Conservation (phyloP, 64 coral and sea anemone species). For the Stichodactyla mertensii region DNA sequence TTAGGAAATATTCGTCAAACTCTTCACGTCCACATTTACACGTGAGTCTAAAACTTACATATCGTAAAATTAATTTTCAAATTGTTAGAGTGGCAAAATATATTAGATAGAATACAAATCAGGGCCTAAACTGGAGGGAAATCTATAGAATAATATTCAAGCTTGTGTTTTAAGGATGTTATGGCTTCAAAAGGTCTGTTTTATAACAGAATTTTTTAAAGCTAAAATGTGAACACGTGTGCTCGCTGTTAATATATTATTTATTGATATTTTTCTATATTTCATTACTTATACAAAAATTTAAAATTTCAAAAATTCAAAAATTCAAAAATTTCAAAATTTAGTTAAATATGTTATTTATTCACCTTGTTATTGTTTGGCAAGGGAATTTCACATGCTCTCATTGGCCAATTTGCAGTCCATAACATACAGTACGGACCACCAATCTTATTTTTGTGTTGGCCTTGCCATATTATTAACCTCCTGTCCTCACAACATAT, state of each 20-base stretch:
- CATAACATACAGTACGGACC: too few species aligned
- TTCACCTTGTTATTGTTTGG: too few species aligned
- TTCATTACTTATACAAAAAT: too few species aligned
- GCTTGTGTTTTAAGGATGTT: neutral
- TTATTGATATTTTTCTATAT: too few species aligned
- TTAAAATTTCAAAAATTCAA: too few species aligned
- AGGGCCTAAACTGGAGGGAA: neutral
- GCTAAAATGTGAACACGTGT: neutral
- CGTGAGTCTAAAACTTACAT: neutral
- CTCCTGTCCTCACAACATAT: too few species aligned
- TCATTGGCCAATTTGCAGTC: too few species aligned
- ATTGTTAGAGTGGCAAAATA: neutral
- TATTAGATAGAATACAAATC: neutral
- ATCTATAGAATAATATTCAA: neutral
- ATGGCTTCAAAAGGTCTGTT: neutral
- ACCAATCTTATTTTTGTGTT: too few species aligned
- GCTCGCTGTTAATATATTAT: neutral
- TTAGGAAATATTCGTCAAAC: neutral
- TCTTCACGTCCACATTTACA: neutral
- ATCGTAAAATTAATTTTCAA: neutral
- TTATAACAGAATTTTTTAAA: neutral
- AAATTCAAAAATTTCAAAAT: too few species aligned
- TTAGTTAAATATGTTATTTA: too few species aligned
- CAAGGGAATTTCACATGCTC: too few species aligned
- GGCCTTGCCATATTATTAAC: too few species aligned